Conservation (phyloP, 2,888 invertebrate species). For the Cremastinae sp. region DNA sequence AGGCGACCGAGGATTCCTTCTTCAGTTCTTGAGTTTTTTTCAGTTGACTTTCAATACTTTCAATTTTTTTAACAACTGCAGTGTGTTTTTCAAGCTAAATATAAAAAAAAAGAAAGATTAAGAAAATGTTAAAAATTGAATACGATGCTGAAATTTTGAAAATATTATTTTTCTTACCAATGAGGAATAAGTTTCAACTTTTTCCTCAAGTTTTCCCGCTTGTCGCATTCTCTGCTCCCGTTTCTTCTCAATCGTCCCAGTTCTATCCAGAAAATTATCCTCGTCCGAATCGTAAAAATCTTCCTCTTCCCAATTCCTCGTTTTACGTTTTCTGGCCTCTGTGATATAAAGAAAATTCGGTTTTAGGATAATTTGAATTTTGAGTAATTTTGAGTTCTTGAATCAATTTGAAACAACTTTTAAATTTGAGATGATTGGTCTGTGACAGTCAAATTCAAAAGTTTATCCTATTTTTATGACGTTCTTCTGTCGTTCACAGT, state of each 20-base stretch:
- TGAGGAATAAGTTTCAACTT: conserved; percentile 86
- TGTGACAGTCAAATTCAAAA: too few species aligned
- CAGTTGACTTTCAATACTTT: conserved; percentile 83
- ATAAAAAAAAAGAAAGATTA: conserved; percentile 19
- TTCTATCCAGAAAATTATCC: conserved; percentile 96
- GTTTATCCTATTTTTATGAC: too few species aligned
- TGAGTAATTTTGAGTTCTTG: too few species aligned
- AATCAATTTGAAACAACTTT: background rate
- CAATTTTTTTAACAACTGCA: conserved; percentile 81
- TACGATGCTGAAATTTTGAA: background rate
- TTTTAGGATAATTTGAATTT: conserved; percentile 28
- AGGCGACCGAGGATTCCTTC: conserved; percentile 74
- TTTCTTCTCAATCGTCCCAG: conserved; percentile 95
- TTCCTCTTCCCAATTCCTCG: conserved; percentile 91
- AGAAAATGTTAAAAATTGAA: background rate
- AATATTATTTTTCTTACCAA: conserved; percentile 81
- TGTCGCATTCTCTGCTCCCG: conserved; percentile 88
- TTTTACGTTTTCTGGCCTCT: conserved; percentile 92
- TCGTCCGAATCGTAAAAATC: conserved; percentile 98
- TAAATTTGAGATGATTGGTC: too few species aligned
- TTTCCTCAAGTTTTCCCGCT: conserved; percentile 83
- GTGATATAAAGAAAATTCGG: conserved; percentile 21
- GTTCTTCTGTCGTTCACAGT: too few species aligned
- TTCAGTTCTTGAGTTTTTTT: conserved; percentile 78
- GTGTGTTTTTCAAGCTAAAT: conserved; percentile 85